Conservation (phyloP, 2,113 vertebrate species). For the Pterocles gutturalis region DNA sequence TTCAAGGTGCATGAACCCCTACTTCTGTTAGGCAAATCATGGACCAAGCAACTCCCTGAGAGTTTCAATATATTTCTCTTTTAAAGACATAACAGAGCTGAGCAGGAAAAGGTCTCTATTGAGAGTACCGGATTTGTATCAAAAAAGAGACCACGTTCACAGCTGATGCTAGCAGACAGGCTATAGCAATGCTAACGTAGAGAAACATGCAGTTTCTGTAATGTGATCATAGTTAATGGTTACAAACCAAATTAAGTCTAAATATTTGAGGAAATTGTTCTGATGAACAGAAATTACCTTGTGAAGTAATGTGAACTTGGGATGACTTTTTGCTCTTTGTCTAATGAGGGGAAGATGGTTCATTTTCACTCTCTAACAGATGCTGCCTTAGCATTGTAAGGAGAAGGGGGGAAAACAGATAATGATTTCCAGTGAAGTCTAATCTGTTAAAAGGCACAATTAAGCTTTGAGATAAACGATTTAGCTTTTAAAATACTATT, state of each 20-base stretch:
- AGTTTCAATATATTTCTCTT: not conserved
- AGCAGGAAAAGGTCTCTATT: not conserved
- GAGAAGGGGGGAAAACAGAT: constrained; percentile 22
- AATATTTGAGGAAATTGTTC: constrained; percentile 54
- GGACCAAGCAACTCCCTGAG: accelerated
- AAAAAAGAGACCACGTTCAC: not conserved
- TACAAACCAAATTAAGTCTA: constrained; percentile 2
- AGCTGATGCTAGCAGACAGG: too few relatives aligned
- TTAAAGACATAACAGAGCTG: not conserved
- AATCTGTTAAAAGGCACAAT: constrained; percentile 55
- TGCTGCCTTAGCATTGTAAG: constrained; percentile 56
- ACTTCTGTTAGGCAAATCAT: not conserved
- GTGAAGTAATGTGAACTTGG: constrained; percentile 53
- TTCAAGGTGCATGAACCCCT: not conserved
- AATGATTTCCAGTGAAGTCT: constrained; percentile 57
- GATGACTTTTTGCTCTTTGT: constrained; percentile 43
- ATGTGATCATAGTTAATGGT: not conserved
- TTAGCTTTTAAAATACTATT: constrained; percentile 11
- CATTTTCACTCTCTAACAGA: constrained; percentile 51
- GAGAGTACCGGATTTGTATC: not conserved
- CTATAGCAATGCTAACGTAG: not conserved
- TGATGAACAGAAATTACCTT: constrained; percentile 53
- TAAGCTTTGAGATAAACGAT: constrained; percentile 54
- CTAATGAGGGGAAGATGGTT: constrained; percentile 35
- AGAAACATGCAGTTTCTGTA: not conserved